Evolutionary conservation across 2,888 invertebrate genomes (phyloP).

Genomic region (Melinopterus prodromus): DNA sequence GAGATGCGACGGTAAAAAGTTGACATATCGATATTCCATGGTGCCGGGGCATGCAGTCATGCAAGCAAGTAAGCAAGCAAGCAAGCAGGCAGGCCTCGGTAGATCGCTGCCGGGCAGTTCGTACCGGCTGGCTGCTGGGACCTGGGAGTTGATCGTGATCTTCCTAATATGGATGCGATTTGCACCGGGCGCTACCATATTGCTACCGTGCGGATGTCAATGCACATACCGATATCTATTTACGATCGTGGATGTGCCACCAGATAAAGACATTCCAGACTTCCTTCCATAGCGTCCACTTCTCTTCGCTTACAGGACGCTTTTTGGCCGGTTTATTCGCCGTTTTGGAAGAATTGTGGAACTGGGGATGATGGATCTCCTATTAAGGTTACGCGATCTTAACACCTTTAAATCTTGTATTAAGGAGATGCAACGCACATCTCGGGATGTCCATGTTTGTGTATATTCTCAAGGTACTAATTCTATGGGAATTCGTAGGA

Average conservation of each 20-base stretch:
- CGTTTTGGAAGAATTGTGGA: background rate
- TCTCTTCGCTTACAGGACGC: constrained; percentile 33
- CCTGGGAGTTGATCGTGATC: constrained; percentile 43
- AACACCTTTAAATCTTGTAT: background rate
- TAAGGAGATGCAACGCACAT: background rate
- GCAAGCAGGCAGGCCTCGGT: background rate
- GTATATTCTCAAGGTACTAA: background rate
- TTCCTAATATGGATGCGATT: constrained; percentile 48
- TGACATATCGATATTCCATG: constrained; percentile 47
- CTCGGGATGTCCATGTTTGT: background rate
- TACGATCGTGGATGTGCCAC: constrained; percentile 42
- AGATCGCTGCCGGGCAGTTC: background rate
- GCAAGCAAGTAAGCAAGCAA: constrained; percentile 33
- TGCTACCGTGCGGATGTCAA: constrained; percentile 47
- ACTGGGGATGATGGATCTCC: background rate
- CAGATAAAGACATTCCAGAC: constrained; percentile 42
- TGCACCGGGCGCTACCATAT: constrained; percentile 47
- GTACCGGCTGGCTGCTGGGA: background rate
- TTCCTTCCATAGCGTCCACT: constrained; percentile 42
- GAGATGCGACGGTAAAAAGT: constrained; percentile 39
- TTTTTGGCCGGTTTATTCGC: background rate
- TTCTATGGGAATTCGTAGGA: background rate
- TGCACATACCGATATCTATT: constrained; percentile 46
- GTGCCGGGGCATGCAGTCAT: constrained; percentile 46
- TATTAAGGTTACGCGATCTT: background rate